A percentile compares a stretch with the other conserved stretches of the same genome.
Conservation (phyloP, 2,113 vertebrate genomes). For the Barbus barbus region DNA sequence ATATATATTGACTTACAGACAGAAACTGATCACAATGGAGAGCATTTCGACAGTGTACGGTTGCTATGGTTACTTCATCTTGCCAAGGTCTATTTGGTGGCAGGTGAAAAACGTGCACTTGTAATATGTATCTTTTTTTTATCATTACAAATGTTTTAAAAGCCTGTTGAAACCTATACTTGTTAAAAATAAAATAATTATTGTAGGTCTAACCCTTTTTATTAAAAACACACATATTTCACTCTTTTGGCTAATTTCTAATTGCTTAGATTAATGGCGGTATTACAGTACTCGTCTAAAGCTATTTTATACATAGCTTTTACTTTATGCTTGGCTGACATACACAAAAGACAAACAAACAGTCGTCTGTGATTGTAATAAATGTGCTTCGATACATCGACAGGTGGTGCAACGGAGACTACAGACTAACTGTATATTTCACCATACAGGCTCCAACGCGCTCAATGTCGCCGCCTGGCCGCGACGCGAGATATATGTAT, state of each 20-base stretch:
- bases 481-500: conserved; percentile 30
- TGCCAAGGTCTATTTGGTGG: neutral
- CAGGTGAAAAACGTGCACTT: neutral
- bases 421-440: conserved; percentile 8
- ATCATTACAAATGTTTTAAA: neutral
- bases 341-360: neutral
- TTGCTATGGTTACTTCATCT: neutral
- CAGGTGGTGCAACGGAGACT: conserved; percentile 36
- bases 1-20: neutral
- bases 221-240: neutral
- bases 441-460: neutral
- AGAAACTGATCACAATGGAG: neutral
- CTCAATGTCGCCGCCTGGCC: conserved; percentile 70
- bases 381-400: conserved; percentile 22
- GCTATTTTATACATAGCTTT: neutral
- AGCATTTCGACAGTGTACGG: neutral
- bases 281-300: neutral
- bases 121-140: neutral
- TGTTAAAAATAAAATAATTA: neutral
- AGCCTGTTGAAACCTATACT: neutral
- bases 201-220: no score
- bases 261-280: neutral
- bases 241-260: neutral
- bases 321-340: neutral
- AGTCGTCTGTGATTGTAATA: conserved; percentile 19